A percentile compares a stretch with the other conserved stretches of the same genome.
These are phyloP conservation scores for Cyclophora albipunctata DNA, from an alignment of 2,888 invertebrate species.

Conservation along the genomic window DNA sequence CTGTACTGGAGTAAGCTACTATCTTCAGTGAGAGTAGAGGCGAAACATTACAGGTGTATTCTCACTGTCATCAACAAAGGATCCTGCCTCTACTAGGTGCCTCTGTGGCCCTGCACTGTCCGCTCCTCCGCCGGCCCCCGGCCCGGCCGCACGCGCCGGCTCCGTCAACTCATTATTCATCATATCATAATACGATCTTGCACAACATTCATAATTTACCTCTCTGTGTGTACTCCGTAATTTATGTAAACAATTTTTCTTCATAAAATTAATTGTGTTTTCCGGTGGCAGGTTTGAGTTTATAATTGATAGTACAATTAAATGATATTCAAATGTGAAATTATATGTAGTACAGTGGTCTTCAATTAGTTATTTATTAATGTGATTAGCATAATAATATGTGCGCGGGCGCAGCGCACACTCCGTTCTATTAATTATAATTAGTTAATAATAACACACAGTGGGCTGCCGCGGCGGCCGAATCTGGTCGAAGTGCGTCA, in stretches of 20 bases:
- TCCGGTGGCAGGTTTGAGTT: conserved; percentile 17
- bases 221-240: conserved; percentile 1
- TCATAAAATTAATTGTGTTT: conserved; percentile 23
- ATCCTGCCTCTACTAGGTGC: too few species aligned
- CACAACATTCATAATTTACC: neutral
- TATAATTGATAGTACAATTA: conserved; percentile 23
- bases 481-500: too few species aligned
- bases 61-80: too few species aligned
- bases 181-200: neutral
- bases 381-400: conserved; percentile 29
- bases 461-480: too few species aligned
- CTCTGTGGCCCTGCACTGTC: too few species aligned
- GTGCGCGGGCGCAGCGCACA: conserved; percentile 13
- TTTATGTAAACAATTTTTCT: conserved; percentile 23
- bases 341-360: conserved; percentile 22
- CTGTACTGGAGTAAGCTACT: too few species aligned
- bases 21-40: too few species aligned
- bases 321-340: conserved; percentile 24
- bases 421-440: neutral
- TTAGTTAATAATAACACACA: conserved; percentile 18
- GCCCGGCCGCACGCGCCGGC: neutral
- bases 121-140: too few species aligned
- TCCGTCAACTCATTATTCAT: neutral
- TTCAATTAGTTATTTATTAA: conserved; percentile 32
- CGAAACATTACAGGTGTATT: too few species aligned